phyloP scores from a whole-genome alignment of 2,797 vertebrate species.

The Poeciliopsis turneri region DNA sequence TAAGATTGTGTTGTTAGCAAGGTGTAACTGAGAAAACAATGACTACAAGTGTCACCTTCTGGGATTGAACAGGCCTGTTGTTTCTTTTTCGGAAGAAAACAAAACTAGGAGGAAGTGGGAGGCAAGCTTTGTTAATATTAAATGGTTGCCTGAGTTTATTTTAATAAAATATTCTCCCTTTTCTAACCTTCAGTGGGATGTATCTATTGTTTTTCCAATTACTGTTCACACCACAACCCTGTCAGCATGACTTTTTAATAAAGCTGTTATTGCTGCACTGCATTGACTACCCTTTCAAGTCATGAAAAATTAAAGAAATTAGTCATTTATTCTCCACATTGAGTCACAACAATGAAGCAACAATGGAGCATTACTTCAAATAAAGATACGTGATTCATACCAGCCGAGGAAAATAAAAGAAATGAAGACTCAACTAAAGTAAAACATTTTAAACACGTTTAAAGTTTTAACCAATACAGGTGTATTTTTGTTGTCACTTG shows the following conservation, averaged over 20 bases:
- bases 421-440: background rate
- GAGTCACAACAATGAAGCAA: background rate
- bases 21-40: too few species aligned
- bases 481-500: slow-evolving; percentile 13
- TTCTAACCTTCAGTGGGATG: background rate
- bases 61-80: background rate
- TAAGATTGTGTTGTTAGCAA: too few species aligned
- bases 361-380: background rate
- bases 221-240: background rate
- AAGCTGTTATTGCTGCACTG: background rate
- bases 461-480: background rate
- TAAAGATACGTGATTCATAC: background rate
- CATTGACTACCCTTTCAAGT: background rate
- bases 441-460: background rate
- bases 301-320: background rate
- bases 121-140: background rate
- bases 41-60: background rate
- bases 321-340: background rate
- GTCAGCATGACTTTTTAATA: background rate
- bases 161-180: background rate
- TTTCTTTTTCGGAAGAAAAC: background rate
- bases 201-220: background rate
- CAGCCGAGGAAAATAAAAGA: background rate
- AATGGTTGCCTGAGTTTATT: background rate
- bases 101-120: background rate